A percentile compares a stretch with the other conserved stretches of the same genome.
These are phyloP conservation scores for Yoshiicerus persimilis DNA, from an alignment of 1,140 invertebrate genomes.

Conservation along the genomic window DNA sequence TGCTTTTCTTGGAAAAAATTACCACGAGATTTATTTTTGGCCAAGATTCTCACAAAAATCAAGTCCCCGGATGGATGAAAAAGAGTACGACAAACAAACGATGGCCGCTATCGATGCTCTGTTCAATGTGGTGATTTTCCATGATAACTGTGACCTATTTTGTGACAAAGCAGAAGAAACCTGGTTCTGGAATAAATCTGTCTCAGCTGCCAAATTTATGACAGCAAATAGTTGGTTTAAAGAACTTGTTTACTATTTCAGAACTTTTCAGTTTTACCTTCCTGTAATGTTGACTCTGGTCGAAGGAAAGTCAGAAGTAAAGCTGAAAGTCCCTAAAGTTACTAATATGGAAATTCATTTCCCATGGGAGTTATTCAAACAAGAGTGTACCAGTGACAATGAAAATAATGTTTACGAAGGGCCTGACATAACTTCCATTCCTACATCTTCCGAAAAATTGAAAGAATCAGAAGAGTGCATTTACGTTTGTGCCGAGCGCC, in stretches of 20 bases:
- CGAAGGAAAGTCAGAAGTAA: background rate
- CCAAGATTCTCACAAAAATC: background rate
- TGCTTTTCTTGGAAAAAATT: too few relatives aligned
- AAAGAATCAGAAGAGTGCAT: background rate
- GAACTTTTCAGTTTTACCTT: background rate
- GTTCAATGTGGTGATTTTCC: background rate
- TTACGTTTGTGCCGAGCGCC: background rate
- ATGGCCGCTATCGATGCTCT: background rate
- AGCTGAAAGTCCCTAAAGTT: background rate
- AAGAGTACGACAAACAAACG: background rate
- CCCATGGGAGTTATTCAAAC: background rate
- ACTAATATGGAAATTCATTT: background rate
- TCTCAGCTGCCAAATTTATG: background rate
- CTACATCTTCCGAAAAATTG: background rate
- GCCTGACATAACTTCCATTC: background rate
- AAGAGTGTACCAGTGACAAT: background rate
- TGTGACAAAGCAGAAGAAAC: background rate
- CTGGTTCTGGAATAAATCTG: background rate
- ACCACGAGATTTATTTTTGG: too few relatives aligned
- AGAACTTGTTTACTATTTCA: background rate
- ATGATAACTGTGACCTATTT: background rate
- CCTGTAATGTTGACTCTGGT: background rate
- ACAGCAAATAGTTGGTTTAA: background rate
- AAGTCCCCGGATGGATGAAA: background rate
- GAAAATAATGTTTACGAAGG: background rate